A percentile compares a stretch with the other conserved stretches of the same genome.
These are phyloP conservation scores for Lordiphosa stackelbergi DNA, from an alignment of 1,140 invertebrate species.

Conservation along the genomic window DNA sequence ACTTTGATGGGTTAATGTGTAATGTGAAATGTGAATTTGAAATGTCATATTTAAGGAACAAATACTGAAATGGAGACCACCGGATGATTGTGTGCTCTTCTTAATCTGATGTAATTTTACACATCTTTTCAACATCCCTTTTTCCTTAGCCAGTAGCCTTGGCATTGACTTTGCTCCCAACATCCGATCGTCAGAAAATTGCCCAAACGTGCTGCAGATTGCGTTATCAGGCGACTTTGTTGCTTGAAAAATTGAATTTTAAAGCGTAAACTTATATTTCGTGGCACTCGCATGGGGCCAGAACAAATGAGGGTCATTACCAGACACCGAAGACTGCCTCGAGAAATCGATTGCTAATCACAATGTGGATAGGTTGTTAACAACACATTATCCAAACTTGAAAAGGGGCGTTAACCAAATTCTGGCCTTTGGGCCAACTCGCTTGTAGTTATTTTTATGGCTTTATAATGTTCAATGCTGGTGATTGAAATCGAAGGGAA, in stretches of 20 bases:
- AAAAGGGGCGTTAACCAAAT: constrained; percentile 38
- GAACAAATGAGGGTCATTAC: constrained; percentile 41
- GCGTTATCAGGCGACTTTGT: not conserved
- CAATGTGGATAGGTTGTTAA: constrained; percentile 31
- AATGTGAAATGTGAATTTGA: too few species aligned
- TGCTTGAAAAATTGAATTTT: constrained; percentile 41
- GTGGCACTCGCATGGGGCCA: too few species aligned
- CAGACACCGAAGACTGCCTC: not conserved
- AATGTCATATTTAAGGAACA: too few species aligned
- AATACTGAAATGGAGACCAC: too few species aligned
- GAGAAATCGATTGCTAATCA: constrained; percentile 25
- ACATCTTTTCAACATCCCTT: not conserved
- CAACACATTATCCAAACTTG: constrained; percentile 41
- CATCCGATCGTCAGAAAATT: constrained; percentile 10
- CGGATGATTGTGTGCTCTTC: too few species aligned
- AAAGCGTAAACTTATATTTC: constrained; percentile 36
- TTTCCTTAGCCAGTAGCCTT: constrained; percentile 6
- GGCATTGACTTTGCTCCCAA: not conserved
- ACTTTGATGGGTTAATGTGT: too few species aligned
- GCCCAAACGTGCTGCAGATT: constrained; percentile 20
- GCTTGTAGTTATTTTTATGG: constrained; percentile 53
- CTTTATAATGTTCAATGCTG: constrained; percentile 58
- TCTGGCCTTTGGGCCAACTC: constrained; percentile 26
- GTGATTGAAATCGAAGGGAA: constrained; percentile 22
- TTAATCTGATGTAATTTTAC: too few species aligned